Evolutionary conservation across 2,888 invertebrate species (phyloP), one percentile per base, ranked within the genome.

Genomic region (Hypercompe scribonia): DNA sequence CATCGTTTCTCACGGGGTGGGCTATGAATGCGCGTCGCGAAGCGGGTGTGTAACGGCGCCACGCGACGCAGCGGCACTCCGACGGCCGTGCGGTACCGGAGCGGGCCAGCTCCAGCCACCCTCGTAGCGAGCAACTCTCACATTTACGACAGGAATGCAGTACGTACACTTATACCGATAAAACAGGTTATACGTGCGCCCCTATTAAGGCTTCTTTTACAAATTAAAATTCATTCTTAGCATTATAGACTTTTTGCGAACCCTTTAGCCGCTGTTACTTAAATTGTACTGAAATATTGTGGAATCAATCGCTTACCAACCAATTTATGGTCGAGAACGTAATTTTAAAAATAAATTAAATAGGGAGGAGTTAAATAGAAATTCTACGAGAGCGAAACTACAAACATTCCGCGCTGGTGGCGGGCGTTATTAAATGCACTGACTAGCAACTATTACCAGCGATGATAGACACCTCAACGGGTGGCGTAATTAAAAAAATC

Each of bases 391-490:
- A 90, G 90, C 87, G 86, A 89, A 92, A 90, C 91, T 91, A 90
- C 84, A 88, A 89, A 87, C 89, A 91, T 91, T 90, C 91, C 90
- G 84, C 65, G 66, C 80, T 85, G 87, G 82, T 83, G 82, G 81
- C 82, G 84, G 80, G 88, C 87, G 90, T 94, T 94, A 95, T 95
- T 95, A 95, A 94, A 92, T 89, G 91, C 91, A 92, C 94, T 95
- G 95, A 95, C 95, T 94, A 91, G 94, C 94, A 94, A 94, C 91
- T 95, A 93, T 93, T 91, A 90, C 89, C 88, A 84, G 88, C 87
- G 87, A 85, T 93, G 94, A 93, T 92, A 81, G 94, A 94, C 94
- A 91, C 90, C 83, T 94, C 90, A 94, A 95, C 94, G 93, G 92
- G 90, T 88, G 92, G 88, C 89, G 89, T 93, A 94, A 94, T 94